phyloP scores from a whole-genome alignment of 1,140 invertebrate genomes.

The Papilio polyxenes region DNA sequence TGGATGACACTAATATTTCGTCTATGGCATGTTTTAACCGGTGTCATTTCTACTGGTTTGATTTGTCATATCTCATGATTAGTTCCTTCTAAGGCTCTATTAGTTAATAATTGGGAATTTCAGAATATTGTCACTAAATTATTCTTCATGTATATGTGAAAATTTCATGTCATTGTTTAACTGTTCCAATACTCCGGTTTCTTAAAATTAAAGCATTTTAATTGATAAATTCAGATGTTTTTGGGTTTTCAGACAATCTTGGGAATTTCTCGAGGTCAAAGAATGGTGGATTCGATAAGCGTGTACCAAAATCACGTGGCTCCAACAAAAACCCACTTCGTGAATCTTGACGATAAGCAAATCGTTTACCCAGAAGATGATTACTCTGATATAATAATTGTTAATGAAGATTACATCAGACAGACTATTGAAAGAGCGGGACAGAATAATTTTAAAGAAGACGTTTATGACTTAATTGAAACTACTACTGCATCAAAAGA shows the following conservation, averaged over 20 bases:
- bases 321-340: slow-evolving; percentile 55
- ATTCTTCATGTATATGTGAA: slow-evolving; percentile 11
- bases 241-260: slow-evolving; percentile 86
- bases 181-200: background rate
- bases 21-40: slow-evolving; percentile 41
- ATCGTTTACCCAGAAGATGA: slow-evolving; percentile 73
- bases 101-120: background rate
- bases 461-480: slow-evolving; percentile 54
- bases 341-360: slow-evolving; percentile 70
- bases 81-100: background rate
- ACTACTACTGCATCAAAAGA: slow-evolving; percentile 56
- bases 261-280: slow-evolving; percentile 82
- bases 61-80: slow-evolving; percentile 2
- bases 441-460: slow-evolving; percentile 53
- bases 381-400: slow-evolving; percentile 75
- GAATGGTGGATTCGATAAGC: slow-evolving; percentile 67
- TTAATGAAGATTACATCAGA: slow-evolving; percentile 71
- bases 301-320: slow-evolving; percentile 72
- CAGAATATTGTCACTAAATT: background rate
- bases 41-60: slow-evolving; percentile 2
- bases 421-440: slow-evolving; percentile 56
- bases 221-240: slow-evolving; percentile 83
- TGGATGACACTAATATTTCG: slow-evolving; percentile 20
- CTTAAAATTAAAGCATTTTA: slow-evolving; percentile 57
- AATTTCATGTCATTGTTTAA: background rate